Evolutionary conservation across 2,888 invertebrate genomes (phyloP).

Genomic region (Lomographa bimaculata): DNA sequence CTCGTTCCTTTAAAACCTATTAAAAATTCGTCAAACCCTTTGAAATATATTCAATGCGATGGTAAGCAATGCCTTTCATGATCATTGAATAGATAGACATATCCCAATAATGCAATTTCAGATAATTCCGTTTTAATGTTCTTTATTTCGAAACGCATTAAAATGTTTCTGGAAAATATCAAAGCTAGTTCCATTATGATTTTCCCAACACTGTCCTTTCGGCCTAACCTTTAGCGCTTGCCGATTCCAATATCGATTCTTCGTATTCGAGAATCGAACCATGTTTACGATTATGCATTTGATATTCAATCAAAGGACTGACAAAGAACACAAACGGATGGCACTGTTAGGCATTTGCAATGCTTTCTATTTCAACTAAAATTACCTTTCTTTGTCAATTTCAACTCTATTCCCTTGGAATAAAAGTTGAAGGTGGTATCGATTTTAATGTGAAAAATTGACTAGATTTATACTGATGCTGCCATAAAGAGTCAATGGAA

Average conservation of each 20-base stretch:
- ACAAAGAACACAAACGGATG: constrained; percentile 58
- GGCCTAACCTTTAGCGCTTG: constrained; percentile 44
- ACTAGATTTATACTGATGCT: constrained; percentile 47
- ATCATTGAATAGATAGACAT: too few species aligned
- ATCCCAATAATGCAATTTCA: too few species aligned
- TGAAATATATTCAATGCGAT: too few species aligned
- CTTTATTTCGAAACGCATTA: not conserved
- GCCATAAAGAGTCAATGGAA: constrained; percentile 54
- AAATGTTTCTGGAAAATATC: not conserved
- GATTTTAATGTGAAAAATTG: constrained; percentile 8
- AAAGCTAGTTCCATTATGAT: constrained; percentile 13
- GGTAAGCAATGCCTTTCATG: too few species aligned
- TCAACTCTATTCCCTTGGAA: constrained; percentile 9
- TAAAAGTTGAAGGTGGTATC: constrained; percentile 16
- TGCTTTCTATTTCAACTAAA: constrained; percentile 22
- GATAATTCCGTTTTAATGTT: too few species aligned
- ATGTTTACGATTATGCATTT: constrained; percentile 71
- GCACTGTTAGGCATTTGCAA: constrained; percentile 39
- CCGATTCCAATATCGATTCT: constrained; percentile 64
- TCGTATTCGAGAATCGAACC: constrained; percentile 64
- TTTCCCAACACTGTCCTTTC: constrained; percentile 35
- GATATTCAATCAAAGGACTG: constrained; percentile 68
- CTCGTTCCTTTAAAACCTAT: too few species aligned
- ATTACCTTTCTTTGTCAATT: constrained; percentile 8
- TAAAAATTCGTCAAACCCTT: too few species aligned